Percentiles rank a stretch among this genome's conserved stretches.
Evolutionary conservation across 2,888 invertebrate genomes (phyloP).

Genomic region (Idaea straminata): DNA sequence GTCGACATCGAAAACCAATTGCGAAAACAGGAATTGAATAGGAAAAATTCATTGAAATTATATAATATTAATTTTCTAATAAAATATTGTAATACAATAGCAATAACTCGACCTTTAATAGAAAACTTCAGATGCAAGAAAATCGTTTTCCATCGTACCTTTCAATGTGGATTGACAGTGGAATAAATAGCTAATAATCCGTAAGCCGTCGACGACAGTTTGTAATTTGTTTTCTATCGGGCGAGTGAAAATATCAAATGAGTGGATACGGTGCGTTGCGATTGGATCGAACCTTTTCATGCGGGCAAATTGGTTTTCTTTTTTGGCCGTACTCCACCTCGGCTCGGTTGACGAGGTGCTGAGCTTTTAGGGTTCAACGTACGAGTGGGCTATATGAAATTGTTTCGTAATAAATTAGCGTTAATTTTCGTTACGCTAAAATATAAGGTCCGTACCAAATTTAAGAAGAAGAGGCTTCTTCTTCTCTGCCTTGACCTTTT

Average conservation of each 20-base stretch:
- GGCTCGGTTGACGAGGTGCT: slow-evolving; percentile 65
- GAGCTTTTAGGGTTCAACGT: slow-evolving; percentile 47
- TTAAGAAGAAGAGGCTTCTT: too few species aligned
- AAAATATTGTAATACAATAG: slow-evolving; percentile 42
- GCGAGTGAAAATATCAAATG: slow-evolving; percentile 76
- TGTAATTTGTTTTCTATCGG: slow-evolving; percentile 75
- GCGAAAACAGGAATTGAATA: slow-evolving; percentile 1
- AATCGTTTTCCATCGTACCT: slow-evolving; percentile 58
- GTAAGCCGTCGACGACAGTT: slow-evolving; percentile 55
- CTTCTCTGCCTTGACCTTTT: too few species aligned
- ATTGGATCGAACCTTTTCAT: slow-evolving; percentile 78
- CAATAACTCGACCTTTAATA: slow-evolving; percentile 46
- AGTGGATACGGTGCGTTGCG: slow-evolving; percentile 69
- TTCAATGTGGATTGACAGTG: slow-evolving; percentile 56
- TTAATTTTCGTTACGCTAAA: background rate
- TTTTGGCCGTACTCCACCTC: slow-evolving; percentile 64
- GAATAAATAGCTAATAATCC: slow-evolving; percentile 68
- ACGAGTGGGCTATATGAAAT: background rate
- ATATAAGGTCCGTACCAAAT: too few species aligned
- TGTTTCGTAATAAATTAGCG: background rate
- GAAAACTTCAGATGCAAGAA: slow-evolving; percentile 68
- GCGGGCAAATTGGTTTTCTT: slow-evolving; percentile 79
- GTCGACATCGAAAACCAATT: background rate
- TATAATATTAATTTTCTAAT: slow-evolving; percentile 11
- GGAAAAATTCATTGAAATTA: slow-evolving; percentile 26